Conservation (phyloP, 2,797 vertebrate species). For the Echiichthys vipera region DNA sequence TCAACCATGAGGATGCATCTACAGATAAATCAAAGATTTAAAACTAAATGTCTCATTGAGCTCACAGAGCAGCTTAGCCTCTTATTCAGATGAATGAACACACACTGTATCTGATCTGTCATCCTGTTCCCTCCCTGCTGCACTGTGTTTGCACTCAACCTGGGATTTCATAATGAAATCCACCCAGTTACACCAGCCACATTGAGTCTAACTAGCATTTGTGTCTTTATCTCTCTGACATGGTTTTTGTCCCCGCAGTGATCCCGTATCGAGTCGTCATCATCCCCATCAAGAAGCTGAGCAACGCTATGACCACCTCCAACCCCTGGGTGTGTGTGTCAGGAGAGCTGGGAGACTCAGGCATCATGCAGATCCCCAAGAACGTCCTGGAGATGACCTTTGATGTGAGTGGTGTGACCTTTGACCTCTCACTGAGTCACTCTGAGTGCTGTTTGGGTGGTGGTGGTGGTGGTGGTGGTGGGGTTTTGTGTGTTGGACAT, state of each 20-base stretch:
- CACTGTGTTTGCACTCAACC: neutral
- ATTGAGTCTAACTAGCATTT: neutral
- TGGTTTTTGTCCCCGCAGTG: conserved; percentile 79
- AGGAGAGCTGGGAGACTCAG: conserved; percentile 92
- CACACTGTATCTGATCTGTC: neutral
- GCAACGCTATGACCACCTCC: conserved; percentile 93
- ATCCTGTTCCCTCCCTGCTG: neutral
- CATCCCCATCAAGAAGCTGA: conserved; percentile 95
- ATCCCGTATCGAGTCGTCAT: conserved; percentile 94
- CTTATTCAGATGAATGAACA: neutral
- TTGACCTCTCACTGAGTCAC: conserved; percentile 12
- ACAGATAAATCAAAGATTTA: conserved; percentile 28
- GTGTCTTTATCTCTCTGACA: neutral
- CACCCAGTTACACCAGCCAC: neutral
- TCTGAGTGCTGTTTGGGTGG: neutral
- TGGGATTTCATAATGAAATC: neutral
- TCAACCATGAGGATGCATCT: conserved; percentile 22
- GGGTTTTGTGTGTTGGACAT: neutral
- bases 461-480: too few species aligned
- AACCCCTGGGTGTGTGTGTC: conserved; percentile 97
- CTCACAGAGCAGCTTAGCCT: neutral
- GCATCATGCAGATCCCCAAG: conserved; percentile 94
- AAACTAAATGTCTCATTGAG: conserved; percentile 33
- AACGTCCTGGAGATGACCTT: conserved; percentile 96
- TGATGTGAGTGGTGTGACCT: conserved; percentile 85